phyloP scores from a whole-genome alignment of 2,797 vertebrate species.

The Xiphophorus birchmanni region DNA sequence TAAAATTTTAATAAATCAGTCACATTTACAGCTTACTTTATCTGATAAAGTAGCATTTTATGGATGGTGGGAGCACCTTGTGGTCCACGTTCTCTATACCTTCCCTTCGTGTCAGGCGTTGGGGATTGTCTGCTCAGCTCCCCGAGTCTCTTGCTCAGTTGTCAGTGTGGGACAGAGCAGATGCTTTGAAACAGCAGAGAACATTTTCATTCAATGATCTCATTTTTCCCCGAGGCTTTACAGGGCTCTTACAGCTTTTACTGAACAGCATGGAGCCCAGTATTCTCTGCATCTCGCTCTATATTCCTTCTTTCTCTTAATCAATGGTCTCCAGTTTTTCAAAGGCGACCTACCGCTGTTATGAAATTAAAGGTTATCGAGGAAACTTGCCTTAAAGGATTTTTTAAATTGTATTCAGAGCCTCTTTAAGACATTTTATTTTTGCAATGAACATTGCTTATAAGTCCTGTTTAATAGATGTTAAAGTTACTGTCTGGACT shows the following conservation, averaged over 20 bases:
- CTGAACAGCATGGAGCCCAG: constrained; percentile 31
- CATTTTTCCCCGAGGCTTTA: constrained; percentile 45
- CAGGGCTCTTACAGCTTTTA: constrained; percentile 42
- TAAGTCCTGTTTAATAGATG: constrained; percentile 26
- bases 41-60: constrained; percentile 59
- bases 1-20: constrained; percentile 65
- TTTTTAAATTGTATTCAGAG: constrained; percentile 46
- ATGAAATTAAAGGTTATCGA: constrained; percentile 50
- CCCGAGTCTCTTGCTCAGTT: constrained; percentile 33
- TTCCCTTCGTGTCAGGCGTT: constrained; percentile 48
- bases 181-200: constrained; percentile 55
- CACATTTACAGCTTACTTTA: constrained; percentile 51
- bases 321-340: constrained; percentile 32
- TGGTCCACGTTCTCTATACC: constrained; percentile 32
- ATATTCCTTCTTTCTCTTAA: constrained; percentile 42
- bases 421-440: constrained; percentile 36
- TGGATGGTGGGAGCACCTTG: constrained; percentile 55
- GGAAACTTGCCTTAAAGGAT: constrained; percentile 31
- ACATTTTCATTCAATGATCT: constrained; percentile 52
- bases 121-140: constrained; percentile 26
- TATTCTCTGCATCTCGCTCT: constrained; percentile 36
- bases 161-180: constrained; percentile 31
- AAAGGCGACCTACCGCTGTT: constrained; percentile 36
- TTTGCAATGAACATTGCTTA: constrained; percentile 37
- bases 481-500: constrained; percentile 34